These are phyloP conservation scores for Eurytoma californica DNA, from an alignment of 2,888 invertebrate species.

Conservation along the genomic window DNA sequence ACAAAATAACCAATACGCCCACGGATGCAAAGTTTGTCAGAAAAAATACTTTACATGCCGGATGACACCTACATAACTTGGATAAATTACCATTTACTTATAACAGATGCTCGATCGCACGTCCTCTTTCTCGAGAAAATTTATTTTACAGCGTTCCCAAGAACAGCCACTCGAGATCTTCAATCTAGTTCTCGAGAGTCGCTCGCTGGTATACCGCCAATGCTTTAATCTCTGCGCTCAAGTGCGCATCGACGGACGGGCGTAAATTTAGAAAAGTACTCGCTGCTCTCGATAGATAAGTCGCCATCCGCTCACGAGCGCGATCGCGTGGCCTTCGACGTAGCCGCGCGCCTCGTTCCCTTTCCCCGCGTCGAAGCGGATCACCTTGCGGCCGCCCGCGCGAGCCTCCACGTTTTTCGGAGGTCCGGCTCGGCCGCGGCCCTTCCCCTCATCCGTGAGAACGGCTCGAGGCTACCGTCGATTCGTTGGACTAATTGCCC, in stretches of 20 bases:
- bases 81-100: too few species aligned
- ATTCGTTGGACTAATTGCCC: too few species aligned
- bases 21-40: too few species aligned
- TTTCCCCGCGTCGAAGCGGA: conserved; percentile 11
- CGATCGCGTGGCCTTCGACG: conserved; percentile 17
- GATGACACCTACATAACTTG: too few species aligned
- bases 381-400: conserved; percentile 10
- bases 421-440: neutral
- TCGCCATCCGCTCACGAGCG: neutral
- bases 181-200: neutral
- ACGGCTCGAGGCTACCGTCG: too few species aligned
- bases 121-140: too few species aligned
- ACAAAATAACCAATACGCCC: too few species aligned
- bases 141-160: too few species aligned
- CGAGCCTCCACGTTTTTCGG: neutral
- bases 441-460: too few species aligned
- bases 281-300: neutral
- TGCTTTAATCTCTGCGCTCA: neutral
- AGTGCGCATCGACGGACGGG: conserved; percentile 1
- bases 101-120: too few species aligned
- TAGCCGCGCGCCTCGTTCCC: neutral
- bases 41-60: too few species aligned
- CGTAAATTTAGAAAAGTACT: conserved; percentile 41
- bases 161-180: too few species aligned
- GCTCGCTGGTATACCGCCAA: neutral